These are phyloP conservation scores for Lamellibrachia satsuma DNA, from an alignment of 2,888 invertebrate genomes.

Conservation along the genomic window DNA sequence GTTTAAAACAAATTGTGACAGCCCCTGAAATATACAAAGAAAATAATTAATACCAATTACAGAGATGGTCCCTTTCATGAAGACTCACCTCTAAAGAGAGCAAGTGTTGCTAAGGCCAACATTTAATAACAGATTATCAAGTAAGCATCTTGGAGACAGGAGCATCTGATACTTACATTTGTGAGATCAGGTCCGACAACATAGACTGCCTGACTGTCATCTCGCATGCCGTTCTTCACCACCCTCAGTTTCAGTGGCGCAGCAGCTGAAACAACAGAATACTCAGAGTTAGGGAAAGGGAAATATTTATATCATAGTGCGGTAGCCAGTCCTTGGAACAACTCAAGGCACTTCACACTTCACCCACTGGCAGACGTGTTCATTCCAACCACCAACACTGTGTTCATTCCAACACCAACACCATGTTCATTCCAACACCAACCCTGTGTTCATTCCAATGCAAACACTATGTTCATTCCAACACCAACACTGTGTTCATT, in stretches of 20 bases:
- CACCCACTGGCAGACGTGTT: no score
- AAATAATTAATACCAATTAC: not conserved
- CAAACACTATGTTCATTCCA: no score
- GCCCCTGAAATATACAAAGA: not conserved
- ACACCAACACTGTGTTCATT: no score
- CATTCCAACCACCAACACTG: no score
- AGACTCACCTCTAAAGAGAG: not conserved
- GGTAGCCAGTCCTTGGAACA: no score
- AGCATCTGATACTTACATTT: slow-evolving; percentile 51
- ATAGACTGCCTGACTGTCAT: slow-evolving; percentile 49
- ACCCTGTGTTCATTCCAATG: no score
- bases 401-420: no score
- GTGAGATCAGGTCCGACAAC: slow-evolving; percentile 64
- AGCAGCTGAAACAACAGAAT: not conserved
- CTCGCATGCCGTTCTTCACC: slow-evolving; percentile 62
- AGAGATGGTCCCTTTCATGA: not conserved
- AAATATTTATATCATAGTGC: no score
- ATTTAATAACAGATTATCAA: not conserved
- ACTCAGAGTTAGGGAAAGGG: not conserved
- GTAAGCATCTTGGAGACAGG: not conserved
- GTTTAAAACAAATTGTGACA: not conserved
- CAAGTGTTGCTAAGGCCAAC: no score
- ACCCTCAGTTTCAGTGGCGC: slow-evolving; percentile 46
- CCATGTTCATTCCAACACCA: no score
- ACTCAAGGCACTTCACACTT: no score